Evolutionary conservation across 2,888 invertebrate genomes (phyloP).

Genomic region (Eupithecia subfuscata): DNA sequence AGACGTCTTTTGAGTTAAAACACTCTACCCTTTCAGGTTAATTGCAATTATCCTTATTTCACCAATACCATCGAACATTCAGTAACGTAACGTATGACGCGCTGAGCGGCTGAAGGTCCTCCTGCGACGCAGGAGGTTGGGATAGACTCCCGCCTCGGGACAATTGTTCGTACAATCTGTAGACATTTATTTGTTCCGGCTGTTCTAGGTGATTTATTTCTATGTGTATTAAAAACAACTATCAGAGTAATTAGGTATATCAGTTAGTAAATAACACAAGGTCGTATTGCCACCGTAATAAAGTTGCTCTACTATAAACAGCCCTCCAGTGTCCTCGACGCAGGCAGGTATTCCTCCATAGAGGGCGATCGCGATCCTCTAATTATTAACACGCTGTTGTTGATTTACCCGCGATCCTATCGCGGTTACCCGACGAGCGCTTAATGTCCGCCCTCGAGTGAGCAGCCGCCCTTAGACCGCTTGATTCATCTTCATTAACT

Average conservation of each 20-base stretch:
- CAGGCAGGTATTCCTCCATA: neutral
- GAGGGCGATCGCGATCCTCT: conserved; percentile 34
- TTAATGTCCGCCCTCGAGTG: conserved; percentile 37
- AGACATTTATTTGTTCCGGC: neutral
- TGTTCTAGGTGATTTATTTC: neutral
- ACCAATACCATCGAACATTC: neutral
- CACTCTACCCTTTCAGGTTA: neutral
- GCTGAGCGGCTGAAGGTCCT: neutral
- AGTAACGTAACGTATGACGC: neutral
- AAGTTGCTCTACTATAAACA: conserved; percentile 6
- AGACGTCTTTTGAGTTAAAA: neutral
- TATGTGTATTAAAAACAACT: neutral
- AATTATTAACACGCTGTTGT: conserved; percentile 38
- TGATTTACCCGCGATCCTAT: conserved; percentile 39
- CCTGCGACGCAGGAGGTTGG: neutral
- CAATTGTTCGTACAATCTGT: neutral
- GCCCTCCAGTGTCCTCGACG: neutral
- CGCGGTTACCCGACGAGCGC: conserved; percentile 23
- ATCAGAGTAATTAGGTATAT: too few relatives aligned
- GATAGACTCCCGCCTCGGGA: neutral
- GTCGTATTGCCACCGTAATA: neutral
- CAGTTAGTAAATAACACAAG: too few relatives aligned
- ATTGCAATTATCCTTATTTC: neutral
- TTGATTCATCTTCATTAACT: conserved; percentile 3
- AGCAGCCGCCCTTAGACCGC: conserved; percentile 22